Conservation (phyloP, 1,140 invertebrate species). For the Catajapyx aquilonaris region DNA sequence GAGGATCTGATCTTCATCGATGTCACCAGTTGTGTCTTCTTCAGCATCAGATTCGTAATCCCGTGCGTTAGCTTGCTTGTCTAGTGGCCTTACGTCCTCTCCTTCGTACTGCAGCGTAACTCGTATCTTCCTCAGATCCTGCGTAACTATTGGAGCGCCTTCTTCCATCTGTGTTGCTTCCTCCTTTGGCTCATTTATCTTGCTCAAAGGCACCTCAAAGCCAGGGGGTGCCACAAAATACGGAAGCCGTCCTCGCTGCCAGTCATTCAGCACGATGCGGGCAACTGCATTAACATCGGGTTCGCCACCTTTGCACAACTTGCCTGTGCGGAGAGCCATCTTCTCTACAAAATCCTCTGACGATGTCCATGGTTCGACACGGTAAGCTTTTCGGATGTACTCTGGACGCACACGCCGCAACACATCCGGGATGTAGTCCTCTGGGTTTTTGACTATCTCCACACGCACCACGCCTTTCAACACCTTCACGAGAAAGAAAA, state of each 20-base stretch:
- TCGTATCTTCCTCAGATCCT: constrained; percentile 62
- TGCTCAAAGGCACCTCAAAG: constrained; percentile 37
- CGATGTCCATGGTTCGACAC: constrained; percentile 55
- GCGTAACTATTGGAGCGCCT: constrained; percentile 16
- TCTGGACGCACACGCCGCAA: constrained; percentile 72
- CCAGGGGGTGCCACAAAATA: constrained; percentile 75
- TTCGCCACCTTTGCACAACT: constrained; percentile 87
- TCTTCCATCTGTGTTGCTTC: constrained; percentile 8
- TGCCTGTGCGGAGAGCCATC: constrained; percentile 63
- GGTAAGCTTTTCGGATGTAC: constrained; percentile 82
- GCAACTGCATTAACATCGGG: constrained; percentile 73
- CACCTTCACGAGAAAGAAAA: too few species aligned
- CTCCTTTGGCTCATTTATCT: constrained; percentile 9
- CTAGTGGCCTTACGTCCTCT: constrained; percentile 23
- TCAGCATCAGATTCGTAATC: constrained; percentile 15
- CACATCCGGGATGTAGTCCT: constrained; percentile 78
- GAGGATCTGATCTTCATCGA: too few species aligned
- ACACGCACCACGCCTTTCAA: constrained; percentile 88
- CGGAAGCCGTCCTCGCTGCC: constrained; percentile 91
- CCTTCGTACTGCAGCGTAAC: constrained; percentile 47
- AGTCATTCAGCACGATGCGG: constrained; percentile 95
- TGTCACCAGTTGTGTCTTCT: constrained; percentile 20
- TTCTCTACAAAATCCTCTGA: constrained; percentile 82
- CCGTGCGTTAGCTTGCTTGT: constrained; percentile 13
- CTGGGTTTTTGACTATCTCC: constrained; percentile 81